Evolutionary conservation across 2,797 vertebrate species (phyloP), one percentile per base, ranked within the genome.

Genomic region (Furcifer pardalis): DNA sequence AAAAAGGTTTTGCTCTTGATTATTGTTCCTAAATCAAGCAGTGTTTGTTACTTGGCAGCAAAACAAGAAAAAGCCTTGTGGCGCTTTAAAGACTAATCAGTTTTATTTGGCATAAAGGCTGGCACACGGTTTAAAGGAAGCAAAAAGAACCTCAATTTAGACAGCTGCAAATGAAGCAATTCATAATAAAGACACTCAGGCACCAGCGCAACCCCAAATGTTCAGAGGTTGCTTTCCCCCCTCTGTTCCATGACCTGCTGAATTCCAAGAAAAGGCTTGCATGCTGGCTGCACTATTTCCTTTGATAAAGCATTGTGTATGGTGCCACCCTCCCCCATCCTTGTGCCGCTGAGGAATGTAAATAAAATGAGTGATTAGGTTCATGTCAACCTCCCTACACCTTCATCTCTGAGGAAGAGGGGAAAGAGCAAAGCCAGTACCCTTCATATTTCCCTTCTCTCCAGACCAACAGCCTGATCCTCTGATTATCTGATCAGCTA

Each of bases 321-420:
- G 21, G 15, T 71, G 27, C 17, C 10, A 15, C 32, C 32, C 79
- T 71, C 49, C 32, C 46, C 25, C 52, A n/a, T 52, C 19, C 37
- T 71, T 72, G 52, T 25, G 42, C 32, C 52, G 44, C 66, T 72
- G 21, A 72, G 68, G 79, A 81, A 81, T 81, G 79, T 72, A 60
- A 78, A 81, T 60, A 21, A 60, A 72, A 72, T 56, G 52, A 42
- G 23, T 56, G 52, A 56, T 81, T 59, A 42, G 15, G 37, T 72
- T 27, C 37, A 42, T 71, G 68, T 32, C 66, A 81, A 7, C 27
- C 52, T 59, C 15, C 35, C 32, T 56, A 37, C 15, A 59, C 71
- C 12, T 59, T 69, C 32, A 63, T 63, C 60, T 63, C 32, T 9
- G 60, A 15, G 52, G 52, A 21, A 56, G 21, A 56, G 5, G 5